Base-by-base conservation (phyloP, 2,113 vertebrate genomes). In the Coreoperca whiteheadi region DNA sequence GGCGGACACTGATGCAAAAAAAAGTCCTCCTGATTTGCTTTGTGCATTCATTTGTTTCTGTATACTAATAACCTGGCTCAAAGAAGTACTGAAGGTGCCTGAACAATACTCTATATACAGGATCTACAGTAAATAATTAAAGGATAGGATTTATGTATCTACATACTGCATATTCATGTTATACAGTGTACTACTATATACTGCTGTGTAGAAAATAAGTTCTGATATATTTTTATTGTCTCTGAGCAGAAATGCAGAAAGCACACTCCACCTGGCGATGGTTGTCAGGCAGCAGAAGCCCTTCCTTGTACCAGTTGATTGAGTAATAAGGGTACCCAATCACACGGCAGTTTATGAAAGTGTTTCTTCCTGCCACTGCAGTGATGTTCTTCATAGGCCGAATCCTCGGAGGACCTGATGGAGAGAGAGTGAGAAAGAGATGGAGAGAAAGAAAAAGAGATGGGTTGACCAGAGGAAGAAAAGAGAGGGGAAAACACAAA, bases 261-360 rank as follows among this genome's bases (percentile, higher is more conserved):
- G 18, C 1, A 5, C 83, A 83, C 16, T 75, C 32, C 66, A 94
- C 94, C 96, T 99, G 98, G 53, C 98, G 96, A 96, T 99, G 98
- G 94, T 99, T 99, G 91, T 99, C 98, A 0, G 98, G 98, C 85
- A 99, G 94, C 91, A 98, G 95, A 85, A 99, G 92, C 2, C 97
- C 94, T 2, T 99, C 98, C 90, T 99, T 99, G 94, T 98, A 99
- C 98, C 98, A 99, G 92, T 99, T 99, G 96, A 99, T 99, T 88
- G 98, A 99, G 92, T 99, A 99, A 92, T 99, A 99, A 0, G 98
- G 98, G 89, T 99, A 99, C 72, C 98, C 98, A 54, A 99, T 99
- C 90, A 99, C 98, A 90, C 98, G 96, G 91, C 98, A 99, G 94
- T 97, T 99, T 95, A 99, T 98, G 88, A 99, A 99, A 83, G 97